Base-by-base conservation (phyloP, 2,888 invertebrate genomes). In the Apantesis nais region DNA sequence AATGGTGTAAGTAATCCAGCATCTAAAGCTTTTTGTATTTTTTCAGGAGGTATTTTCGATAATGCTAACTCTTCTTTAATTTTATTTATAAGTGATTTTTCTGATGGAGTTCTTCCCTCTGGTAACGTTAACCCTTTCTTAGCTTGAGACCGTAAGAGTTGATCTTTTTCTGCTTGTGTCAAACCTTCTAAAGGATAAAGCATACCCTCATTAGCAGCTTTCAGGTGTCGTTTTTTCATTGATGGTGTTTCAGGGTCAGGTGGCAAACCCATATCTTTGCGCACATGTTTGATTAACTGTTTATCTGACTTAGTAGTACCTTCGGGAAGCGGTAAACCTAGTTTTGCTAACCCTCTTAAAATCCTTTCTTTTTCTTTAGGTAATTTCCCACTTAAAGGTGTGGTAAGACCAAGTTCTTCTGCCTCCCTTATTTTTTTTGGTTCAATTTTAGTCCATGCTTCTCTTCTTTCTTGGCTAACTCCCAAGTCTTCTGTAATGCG, bases 261-360 rank as follows among this genome's bases (percentile, higher is more conserved):
- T 3, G 72, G 74, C 4, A 75, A 25, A 48, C 74, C 74, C 12
- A 75, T n/a, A 2, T 74, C 70, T 22, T 55, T 34, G 11, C 76
- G 72, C 9, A 76, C 62, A 25, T 68, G 72, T 9, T 62, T 71
- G 8, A 62, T 48, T 1, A 77, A 16, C n/a, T 67, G 73, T 41
- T 62, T 75, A 61, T 75, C 87, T 0, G 87, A 85, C 11, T 80
- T 41, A 0, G 87, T 85, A 60, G 76, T 67, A 1, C 84, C 85
- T 71, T 80, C 77, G 1, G 88, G 87, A 3, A 88, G 68, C 7
- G 84, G 79, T 58, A 85, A 22, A 9, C 85, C 85, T 62, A 75
- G 31, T 55, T 70, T 69, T 16, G 75, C 80, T 67, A 80, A 74
- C 5, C 71, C 76, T 58, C 52, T 74, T 41, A 88, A 62, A 48